phyloP scores from a whole-genome alignment of 2,113 vertebrate species.

The Psilopsiagon aurifrons region DNA sequence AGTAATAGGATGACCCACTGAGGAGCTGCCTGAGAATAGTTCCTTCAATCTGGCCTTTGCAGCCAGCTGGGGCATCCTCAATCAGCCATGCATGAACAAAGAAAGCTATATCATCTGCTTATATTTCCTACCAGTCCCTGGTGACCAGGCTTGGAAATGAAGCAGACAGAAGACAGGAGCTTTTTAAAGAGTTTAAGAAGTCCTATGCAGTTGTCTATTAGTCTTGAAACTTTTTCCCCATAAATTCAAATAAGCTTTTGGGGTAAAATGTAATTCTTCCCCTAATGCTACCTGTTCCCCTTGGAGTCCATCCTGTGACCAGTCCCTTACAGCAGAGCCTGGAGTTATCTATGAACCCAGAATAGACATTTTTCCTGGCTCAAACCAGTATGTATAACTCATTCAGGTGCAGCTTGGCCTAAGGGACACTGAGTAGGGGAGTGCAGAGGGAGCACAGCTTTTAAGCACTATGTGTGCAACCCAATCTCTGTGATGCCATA shows the following conservation, averaged over 20 bases:
- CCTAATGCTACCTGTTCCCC: background rate
- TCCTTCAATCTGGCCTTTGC: background rate
- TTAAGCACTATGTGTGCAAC: background rate
- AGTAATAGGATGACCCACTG: background rate
- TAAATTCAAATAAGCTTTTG: background rate
- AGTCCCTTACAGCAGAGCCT: background rate
- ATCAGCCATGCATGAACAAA: background rate
- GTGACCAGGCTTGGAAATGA: background rate
- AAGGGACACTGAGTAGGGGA: background rate
- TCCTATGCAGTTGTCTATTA: background rate
- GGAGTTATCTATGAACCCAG: background rate
- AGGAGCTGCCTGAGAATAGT: background rate
- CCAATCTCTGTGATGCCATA: background rate
- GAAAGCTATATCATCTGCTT: background rate
- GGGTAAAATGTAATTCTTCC: background rate
- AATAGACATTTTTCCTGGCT: background rate
- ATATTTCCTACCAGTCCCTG: background rate
- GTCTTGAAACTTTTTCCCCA: fast-evolving
- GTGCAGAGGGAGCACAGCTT: background rate
- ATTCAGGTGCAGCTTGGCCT: background rate
- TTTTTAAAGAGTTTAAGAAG: background rate
- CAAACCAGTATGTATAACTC: background rate
- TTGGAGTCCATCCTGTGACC: background rate
- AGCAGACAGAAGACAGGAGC: background rate
- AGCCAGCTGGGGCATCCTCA: background rate